These are phyloP conservation scores for Bostrychus sinensis DNA, from an alignment of 2,113 vertebrate genomes.

Conservation along the genomic window DNA sequence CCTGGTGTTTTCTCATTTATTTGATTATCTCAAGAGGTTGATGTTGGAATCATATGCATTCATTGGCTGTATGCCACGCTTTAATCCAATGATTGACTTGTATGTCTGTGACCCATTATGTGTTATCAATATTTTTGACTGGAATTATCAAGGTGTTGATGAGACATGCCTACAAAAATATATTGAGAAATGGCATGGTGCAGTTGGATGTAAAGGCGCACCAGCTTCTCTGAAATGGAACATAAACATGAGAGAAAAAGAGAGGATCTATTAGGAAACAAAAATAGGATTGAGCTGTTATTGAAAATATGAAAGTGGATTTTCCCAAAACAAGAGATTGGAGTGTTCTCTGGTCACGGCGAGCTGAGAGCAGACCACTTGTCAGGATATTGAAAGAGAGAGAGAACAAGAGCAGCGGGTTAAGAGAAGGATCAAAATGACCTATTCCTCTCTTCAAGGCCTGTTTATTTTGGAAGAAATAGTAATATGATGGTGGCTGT, in stretches of 20 bases:
- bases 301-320: slow-evolving; percentile 68
- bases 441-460: slow-evolving; percentile 54
- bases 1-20: slow-evolving; percentile 12
- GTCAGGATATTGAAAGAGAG: slow-evolving; percentile 67
- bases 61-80: slow-evolving; percentile 9
- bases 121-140: slow-evolving; percentile 40
- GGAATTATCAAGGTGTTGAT: slow-evolving; percentile 44
- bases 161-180: slow-evolving; percentile 13
- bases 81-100: slow-evolving; percentile 21
- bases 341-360: slow-evolving; percentile 48
- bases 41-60: slow-evolving; percentile 9
- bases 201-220: slow-evolving; percentile 33
- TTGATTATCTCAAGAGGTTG: slow-evolving; percentile 13
- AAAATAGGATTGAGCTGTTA: slow-evolving; percentile 61
- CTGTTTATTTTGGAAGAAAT: slow-evolving; percentile 68
- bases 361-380: slow-evolving; percentile 68
- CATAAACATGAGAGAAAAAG: slow-evolving; percentile 23
- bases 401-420: slow-evolving; percentile 34
- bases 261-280: slow-evolving; percentile 54
- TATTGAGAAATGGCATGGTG: slow-evolving; percentile 22
- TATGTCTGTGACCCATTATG: slow-evolving; percentile 40
- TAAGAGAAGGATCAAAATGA: slow-evolving; percentile 57
- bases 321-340: slow-evolving; percentile 61
- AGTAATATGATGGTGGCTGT: slow-evolving; percentile 54
- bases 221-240: slow-evolving; percentile 34